A percentile compares a stretch with the other conserved stretches of the same genome.
Conservation (phyloP, 2,888 invertebrate species). For the Minunthozetes semirufus region DNA sequence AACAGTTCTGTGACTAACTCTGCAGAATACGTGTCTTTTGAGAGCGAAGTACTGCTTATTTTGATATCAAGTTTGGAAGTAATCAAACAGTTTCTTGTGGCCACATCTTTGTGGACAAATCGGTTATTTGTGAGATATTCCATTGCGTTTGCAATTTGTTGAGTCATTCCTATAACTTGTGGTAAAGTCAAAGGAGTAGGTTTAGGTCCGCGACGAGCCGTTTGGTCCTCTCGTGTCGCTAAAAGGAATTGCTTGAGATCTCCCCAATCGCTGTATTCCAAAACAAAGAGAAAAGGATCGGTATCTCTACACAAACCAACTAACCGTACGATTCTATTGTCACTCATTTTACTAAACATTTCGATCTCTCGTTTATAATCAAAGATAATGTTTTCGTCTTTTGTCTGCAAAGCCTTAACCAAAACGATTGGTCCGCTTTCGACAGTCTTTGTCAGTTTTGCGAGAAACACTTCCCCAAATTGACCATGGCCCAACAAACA, state of each 20-base stretch:
- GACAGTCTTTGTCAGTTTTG: conserved; percentile 58
- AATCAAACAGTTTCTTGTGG: conserved; percentile 82
- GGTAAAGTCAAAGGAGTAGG: conserved; percentile 56
- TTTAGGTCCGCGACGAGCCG: conserved; percentile 50
- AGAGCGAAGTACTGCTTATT: conserved; percentile 69
- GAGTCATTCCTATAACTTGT: conserved; percentile 51
- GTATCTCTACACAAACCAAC: conserved; percentile 64
- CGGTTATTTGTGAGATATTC: conserved; percentile 68
- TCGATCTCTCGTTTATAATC: conserved; percentile 86
- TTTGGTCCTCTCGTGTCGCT: conserved; percentile 54
- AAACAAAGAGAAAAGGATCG: conserved; percentile 79
- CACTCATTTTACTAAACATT: conserved; percentile 60
- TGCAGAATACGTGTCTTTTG: conserved; percentile 70
- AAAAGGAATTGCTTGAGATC: conserved; percentile 69
- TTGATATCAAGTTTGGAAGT: conserved; percentile 71
- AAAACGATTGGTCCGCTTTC: conserved; percentile 54
- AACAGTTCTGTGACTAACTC: conserved; percentile 52
- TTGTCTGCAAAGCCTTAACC: conserved; percentile 65
- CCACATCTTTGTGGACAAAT: conserved; percentile 81
- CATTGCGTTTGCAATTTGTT: conserved; percentile 72
- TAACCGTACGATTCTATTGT: conserved; percentile 63
- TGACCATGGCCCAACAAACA: conserved; percentile 66
- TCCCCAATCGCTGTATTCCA: conserved; percentile 92
- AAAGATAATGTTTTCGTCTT: conserved; percentile 60
- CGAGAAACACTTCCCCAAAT: conserved; percentile 82